Conservation (phyloP, 2,888 invertebrate species). For the Papilio protenor region DNA sequence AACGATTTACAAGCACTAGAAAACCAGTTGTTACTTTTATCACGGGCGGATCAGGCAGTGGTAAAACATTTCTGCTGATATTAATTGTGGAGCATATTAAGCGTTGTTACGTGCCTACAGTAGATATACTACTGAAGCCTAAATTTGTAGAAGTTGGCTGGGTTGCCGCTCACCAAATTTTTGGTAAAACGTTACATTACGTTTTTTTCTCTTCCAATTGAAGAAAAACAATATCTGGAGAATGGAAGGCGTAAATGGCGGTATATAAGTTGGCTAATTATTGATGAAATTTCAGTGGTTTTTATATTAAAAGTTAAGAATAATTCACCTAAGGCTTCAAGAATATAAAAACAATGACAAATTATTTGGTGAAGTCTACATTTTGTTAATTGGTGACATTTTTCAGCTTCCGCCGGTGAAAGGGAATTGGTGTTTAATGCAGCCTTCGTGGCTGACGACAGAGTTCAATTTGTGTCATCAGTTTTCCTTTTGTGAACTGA, state of each 20-base stretch:
- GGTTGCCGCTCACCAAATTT: constrained; percentile 48
- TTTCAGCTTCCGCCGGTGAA: constrained; percentile 49
- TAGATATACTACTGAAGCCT: constrained; percentile 36
- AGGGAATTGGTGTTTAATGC: constrained; percentile 51
- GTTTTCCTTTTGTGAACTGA: constrained; percentile 55
- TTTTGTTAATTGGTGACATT: constrained; percentile 54
- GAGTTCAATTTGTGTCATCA: constrained; percentile 53
- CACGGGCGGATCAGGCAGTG: constrained; percentile 54
- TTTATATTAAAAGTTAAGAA: constrained; percentile 52
- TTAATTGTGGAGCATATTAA: constrained; percentile 53
- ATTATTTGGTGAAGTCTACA: constrained; percentile 48
- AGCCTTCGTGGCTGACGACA: constrained; percentile 44
- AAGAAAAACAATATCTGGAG: constrained; percentile 48
- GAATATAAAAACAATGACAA: constrained; percentile 47
- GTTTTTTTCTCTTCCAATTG: constrained; percentile 51
- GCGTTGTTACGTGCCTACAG: constrained; percentile 48
- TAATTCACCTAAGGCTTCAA: constrained; percentile 36
- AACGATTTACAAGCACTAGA: not conserved
- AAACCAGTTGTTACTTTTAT: constrained; percentile 49
- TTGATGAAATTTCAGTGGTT: constrained; percentile 55
- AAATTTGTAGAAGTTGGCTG: constrained; percentile 48
- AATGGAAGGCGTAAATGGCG: constrained; percentile 52
- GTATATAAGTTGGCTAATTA: constrained; percentile 51
- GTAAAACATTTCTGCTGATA: constrained; percentile 52
- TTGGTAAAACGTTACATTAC: constrained; percentile 48